Conservation (phyloP, 1,140 invertebrate genomes). For the Drosophila chauvacae region DNA sequence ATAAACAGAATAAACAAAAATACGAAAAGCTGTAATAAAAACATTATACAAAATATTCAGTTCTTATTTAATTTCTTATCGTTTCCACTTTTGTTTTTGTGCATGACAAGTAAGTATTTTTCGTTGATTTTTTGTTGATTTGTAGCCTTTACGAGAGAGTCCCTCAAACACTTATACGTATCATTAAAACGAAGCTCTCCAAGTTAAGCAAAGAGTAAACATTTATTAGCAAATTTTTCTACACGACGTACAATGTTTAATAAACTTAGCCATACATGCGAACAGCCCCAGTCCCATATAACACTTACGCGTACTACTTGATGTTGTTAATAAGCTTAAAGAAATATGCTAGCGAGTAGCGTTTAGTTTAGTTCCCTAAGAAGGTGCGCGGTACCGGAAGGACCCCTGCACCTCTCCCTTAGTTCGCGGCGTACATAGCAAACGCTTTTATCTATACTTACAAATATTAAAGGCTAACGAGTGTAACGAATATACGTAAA, state of each 20-base stretch:
- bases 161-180: conserved; percentile 80
- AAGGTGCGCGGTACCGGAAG: conserved; percentile 13
- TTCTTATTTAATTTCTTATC: conserved; percentile 31
- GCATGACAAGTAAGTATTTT: conserved; percentile 48
- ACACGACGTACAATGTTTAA: conserved; percentile 78
- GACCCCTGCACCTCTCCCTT: conserved; percentile 51
- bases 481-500: conserved; percentile 82
- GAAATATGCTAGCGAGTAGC: conserved; percentile 71
- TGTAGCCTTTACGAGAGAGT: conserved; percentile 40
- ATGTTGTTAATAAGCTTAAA: conserved; percentile 82
- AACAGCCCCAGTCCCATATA: conserved; percentile 38
- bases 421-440: conserved; percentile 74
- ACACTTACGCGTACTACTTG: conserved; percentile 74
- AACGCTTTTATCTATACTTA: conserved; percentile 75
- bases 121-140: conserved; percentile 33
- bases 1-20: conserved; percentile 59
- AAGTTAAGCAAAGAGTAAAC: conserved; percentile 68
- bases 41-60: conserved; percentile 50
- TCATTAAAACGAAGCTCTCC: conserved; percentile 82
- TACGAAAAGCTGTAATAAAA: conserved; percentile 70
- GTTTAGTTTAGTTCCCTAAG: conserved; percentile 65
- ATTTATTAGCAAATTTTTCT: conserved; percentile 81
- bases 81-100: conserved; percentile 24
- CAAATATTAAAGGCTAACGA: conserved; percentile 74
- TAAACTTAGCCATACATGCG: conserved; percentile 47